These are phyloP conservation scores for Asbolus verrucosus DNA, from an alignment of 1,140 invertebrate genomes.

Conservation along the genomic window DNA sequence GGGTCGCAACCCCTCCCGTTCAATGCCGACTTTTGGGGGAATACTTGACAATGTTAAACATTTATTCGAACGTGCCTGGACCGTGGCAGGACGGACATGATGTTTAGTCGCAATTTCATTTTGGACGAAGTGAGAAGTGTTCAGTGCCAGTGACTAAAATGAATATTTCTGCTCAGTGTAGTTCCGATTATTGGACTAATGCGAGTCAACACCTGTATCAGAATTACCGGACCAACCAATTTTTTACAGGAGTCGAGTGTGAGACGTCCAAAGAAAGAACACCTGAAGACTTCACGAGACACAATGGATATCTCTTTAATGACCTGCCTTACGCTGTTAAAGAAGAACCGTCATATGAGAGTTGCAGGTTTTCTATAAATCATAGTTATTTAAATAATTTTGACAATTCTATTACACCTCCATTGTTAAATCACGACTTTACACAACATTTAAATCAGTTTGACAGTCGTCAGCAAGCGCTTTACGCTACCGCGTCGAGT, in stretches of 20 bases:
- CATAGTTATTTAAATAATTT: constrained; percentile 48
- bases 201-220: constrained; percentile 35
- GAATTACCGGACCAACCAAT: constrained; percentile 40
- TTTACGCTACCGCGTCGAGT: constrained; percentile 42
- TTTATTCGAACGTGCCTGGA: constrained; percentile 60
- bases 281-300: neutral
- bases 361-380: constrained; percentile 43
- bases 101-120: constrained; percentile 53
- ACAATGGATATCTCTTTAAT: neutral
- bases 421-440: constrained; percentile 48
- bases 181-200: constrained; percentile 42
- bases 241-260: constrained; percentile 19
- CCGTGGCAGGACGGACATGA: constrained; percentile 53
- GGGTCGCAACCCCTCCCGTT: constrained; percentile 61
- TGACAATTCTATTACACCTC: constrained; percentile 39
- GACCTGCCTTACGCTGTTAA: constrained; percentile 24
- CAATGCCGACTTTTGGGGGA: constrained; percentile 57
- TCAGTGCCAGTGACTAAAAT: constrained; percentile 13
- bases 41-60: constrained; percentile 65
- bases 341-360: constrained; percentile 43
- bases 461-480: constrained; percentile 50
- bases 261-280: neutral
- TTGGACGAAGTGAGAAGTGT: constrained; percentile 26
- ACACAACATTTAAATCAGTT: constrained; percentile 41
- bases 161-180: constrained; percentile 36